These are phyloP conservation scores for Alsophila aescularia DNA, from an alignment of 2,888 invertebrate species.

Conservation along the genomic window DNA sequence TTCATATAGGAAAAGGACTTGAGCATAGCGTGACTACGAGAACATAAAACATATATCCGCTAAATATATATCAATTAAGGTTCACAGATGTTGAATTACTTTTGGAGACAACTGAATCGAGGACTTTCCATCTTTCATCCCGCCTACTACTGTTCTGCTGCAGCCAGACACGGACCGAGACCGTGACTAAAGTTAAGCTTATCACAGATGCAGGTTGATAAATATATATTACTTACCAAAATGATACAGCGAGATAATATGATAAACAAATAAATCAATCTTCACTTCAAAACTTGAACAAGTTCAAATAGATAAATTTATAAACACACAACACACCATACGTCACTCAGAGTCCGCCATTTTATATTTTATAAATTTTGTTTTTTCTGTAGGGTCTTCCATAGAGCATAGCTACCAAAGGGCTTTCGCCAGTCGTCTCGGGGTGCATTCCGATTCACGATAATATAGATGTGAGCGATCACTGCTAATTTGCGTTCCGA, in stretches of 20 bases:
- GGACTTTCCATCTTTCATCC: conserved; percentile 58
- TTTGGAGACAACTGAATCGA: conserved; percentile 1
- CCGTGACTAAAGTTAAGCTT: conserved; percentile 52
- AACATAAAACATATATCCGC: too few species aligned
- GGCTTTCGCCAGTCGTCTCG: too few species aligned
- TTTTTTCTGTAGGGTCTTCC: conserved; percentile 36
- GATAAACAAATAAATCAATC: conserved; percentile 48
- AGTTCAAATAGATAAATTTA: conserved; percentile 54
- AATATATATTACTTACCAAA: conserved; percentile 56
- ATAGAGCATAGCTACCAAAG: conserved; percentile 3
- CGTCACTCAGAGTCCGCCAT: conserved; percentile 80
- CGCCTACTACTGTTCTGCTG: conserved; percentile 30
- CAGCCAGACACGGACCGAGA: conserved; percentile 49
- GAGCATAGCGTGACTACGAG: too few species aligned
- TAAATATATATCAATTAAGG: not conserved
- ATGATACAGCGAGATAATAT: conserved; percentile 49
- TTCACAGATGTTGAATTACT: not conserved
- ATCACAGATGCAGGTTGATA: conserved; percentile 9
- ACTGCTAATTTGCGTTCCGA: too few species aligned
- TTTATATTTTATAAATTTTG: conserved; percentile 64
- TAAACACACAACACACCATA: conserved; percentile 79
- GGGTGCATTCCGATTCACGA: too few species aligned
- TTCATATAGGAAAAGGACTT: too few species aligned
- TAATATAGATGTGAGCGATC: too few species aligned
- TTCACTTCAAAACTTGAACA: conserved; percentile 63